Base-by-base conservation (phyloP, 2,888 invertebrate genomes). In the Hedychridium roseum region DNA sequence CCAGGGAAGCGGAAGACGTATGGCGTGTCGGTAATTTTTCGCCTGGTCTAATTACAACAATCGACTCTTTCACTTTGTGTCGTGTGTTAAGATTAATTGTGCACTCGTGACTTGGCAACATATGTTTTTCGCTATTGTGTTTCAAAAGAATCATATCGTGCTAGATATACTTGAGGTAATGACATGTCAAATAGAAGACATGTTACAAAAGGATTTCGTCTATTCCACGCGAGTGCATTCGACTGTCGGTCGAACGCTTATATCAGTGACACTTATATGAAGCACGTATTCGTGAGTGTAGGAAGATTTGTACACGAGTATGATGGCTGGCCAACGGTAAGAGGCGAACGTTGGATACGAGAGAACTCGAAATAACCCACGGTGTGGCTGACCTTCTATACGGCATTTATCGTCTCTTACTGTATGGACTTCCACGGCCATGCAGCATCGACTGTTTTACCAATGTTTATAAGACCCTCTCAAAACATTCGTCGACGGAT, bases 281-380 rank as follows among this genome's bases (percentile, higher is more conserved):
- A 12, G 21, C 15, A 6, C 15, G 31, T 9, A 34, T 20, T 9
- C 11, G 28, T 42, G 42, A 35, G 35, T 34, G 27, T 30, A 17
- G 16, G 37, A 40, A 45, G 45, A 45, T 26, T 16, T 43, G 21
- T 23, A 32, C 36, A 38, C 11, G 46, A 36, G 43, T 58, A 51
- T 57, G 49, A 51, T 51, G 32, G 55, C 35, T 50, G 37, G 32
- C 15, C n/a, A n/a, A 44, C 23, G 38, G 37, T 43, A 44, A 56
- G 50, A 51, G 51, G 51, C 37, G 40, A 48, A 32, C 38, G 35
- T 31, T 18, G 15, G 35, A 5, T 21, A 11, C 11, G 30, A 37
- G 39, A 54, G 49, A 43, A 47, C 63, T 60, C 48, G 52, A 63
- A 64, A 65, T 57, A 64, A 60, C 62, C 48, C 18, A 27, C 54